Conservation (phyloP, 1,140 invertebrate species). For the Delia radicum region DNA sequence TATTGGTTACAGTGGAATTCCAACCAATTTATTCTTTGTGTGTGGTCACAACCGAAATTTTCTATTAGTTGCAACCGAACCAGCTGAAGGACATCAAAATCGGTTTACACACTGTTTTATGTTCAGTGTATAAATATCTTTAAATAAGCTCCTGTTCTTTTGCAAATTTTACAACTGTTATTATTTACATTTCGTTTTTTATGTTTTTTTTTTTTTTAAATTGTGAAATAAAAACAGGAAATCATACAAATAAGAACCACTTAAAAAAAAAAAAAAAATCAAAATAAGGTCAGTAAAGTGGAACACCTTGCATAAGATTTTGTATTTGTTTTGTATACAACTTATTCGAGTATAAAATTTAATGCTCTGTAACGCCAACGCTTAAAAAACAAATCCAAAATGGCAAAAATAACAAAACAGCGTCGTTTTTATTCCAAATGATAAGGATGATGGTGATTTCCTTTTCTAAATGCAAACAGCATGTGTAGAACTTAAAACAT, state of each 20-base stretch:
- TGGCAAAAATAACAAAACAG: neutral
- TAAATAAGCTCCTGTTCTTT: too few relatives aligned
- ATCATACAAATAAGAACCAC: neutral
- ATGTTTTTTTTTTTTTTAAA: neutral
- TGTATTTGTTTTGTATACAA: too few relatives aligned
- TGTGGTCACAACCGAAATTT: too few relatives aligned
- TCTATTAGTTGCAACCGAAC: too few relatives aligned
- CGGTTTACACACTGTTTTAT: too few relatives aligned
- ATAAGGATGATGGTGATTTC: neutral
- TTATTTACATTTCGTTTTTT: neutral
- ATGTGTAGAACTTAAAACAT: neutral
- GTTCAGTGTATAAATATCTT: too few relatives aligned
- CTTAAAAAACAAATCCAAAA: neutral
- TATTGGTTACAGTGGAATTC: too few relatives aligned
- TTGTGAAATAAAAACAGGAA: neutral
- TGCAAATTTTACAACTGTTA: too few relatives aligned
- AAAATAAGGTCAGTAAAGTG: neutral
- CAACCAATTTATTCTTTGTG: too few relatives aligned
- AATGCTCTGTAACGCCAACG: neutral
- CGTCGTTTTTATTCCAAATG: neutral
- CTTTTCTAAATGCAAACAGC: neutral
- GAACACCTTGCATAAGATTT: neutral
- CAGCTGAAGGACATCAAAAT: too few relatives aligned
- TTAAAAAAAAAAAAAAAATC: neutral
- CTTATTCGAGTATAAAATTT: too few relatives aligned